Conservation (phyloP, 2,113 vertebrate genomes). For the Amia ocellicauda region DNA sequence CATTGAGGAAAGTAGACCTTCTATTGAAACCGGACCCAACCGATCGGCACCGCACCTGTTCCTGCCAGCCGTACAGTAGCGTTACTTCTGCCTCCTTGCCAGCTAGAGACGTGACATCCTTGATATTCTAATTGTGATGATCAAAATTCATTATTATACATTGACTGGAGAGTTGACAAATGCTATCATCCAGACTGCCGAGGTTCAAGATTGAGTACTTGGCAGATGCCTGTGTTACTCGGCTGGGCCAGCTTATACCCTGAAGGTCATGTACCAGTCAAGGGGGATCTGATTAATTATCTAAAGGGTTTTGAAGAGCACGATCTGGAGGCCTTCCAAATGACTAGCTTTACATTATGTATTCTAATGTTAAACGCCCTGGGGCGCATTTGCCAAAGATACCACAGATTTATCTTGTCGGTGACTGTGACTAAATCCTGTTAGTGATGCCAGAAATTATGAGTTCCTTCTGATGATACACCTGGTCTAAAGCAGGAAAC, state of each 20-base stretch:
- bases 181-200: slow-evolving; percentile 64
- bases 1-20: too few relatives aligned
- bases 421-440: slow-evolving; percentile 21
- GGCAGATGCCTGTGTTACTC: slow-evolving; percentile 70
- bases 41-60: too few relatives aligned
- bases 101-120: slow-evolving; percentile 23
- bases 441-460: slow-evolving; percentile 18
- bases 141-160: slow-evolving; percentile 57
- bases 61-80: too few relatives aligned
- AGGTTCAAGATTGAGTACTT: slow-evolving; percentile 63
- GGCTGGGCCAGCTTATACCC: slow-evolving; percentile 56
- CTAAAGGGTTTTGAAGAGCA: slow-evolving; percentile 60
- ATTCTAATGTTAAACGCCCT: slow-evolving; percentile 51
- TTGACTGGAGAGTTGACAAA: slow-evolving; percentile 73
- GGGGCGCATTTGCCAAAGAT: slow-evolving; percentile 35
- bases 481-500: slow-evolving; percentile 27
- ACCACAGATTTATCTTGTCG: slow-evolving; percentile 27
- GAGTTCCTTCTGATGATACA: slow-evolving; percentile 17
- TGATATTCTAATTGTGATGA: slow-evolving; percentile 63
- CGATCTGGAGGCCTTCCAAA: slow-evolving; percentile 66
- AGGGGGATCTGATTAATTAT: slow-evolving; percentile 45
- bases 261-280: slow-evolving; percentile 48
- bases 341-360: slow-evolving; percentile 56
- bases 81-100: neutral
- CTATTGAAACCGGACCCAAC: too few relatives aligned